phyloP scores from a whole-genome alignment of 2,797 vertebrate genomes.

The Harpagifer antarcticus region DNA sequence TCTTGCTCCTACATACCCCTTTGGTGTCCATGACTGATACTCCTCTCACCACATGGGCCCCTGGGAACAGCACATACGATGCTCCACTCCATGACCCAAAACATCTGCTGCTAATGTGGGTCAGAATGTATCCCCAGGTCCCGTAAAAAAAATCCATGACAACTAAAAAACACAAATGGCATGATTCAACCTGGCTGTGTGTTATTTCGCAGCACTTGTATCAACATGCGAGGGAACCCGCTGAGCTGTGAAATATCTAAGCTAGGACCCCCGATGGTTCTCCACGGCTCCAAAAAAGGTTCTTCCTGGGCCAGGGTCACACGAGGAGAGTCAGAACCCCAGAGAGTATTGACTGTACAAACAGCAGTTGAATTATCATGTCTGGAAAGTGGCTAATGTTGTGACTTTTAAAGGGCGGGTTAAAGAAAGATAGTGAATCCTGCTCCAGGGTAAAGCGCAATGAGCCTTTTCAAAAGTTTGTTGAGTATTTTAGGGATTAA shows the following conservation, averaged over 20 bases:
- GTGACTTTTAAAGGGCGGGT: conserved; percentile 32
- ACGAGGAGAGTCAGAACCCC: conserved; percentile 39
- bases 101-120: conserved; percentile 80
- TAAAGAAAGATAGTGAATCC: conserved; percentile 9
- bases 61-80: conserved; percentile 56
- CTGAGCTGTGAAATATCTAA: conserved; percentile 77
- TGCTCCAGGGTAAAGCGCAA: conserved; percentile 6
- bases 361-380: conserved; percentile 56
- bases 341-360: conserved; percentile 55
- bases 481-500: conserved; percentile 4
- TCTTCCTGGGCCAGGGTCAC: conserved; percentile 62
- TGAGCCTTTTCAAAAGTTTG: neutral
- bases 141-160: conserved; percentile 37
- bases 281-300: conserved; percentile 44
- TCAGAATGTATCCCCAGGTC: conserved; percentile 58
- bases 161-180: conserved; percentile 68
- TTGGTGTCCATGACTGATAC: conserved; percentile 27
- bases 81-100: conserved; percentile 65
- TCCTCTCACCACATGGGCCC: conserved; percentile 34
- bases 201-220: conserved; percentile 77
- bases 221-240: conserved; percentile 68
- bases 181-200: conserved; percentile 60
- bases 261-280: conserved; percentile 60
- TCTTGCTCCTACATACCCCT: conserved; percentile 16
- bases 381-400: conserved; percentile 58